A percentile compares a stretch with the other conserved stretches of the same genome.
These are phyloP conservation scores for Euclidia mi DNA, from an alignment of 2,888 invertebrate species.

Conservation along the genomic window DNA sequence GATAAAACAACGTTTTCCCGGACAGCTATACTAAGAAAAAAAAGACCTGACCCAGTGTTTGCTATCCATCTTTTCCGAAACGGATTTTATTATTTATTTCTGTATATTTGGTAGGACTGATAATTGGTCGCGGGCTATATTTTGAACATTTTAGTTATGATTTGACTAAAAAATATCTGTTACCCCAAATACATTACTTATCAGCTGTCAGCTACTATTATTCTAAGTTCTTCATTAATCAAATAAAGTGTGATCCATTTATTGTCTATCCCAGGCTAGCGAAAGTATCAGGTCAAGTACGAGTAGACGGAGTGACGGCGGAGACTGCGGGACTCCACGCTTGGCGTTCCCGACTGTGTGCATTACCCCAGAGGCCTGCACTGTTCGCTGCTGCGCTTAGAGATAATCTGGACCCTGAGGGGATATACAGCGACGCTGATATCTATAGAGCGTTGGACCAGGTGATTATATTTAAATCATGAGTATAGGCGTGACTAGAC, in stretches of 20 bases:
- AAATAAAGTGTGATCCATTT: background rate
- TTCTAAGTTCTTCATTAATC: no score
- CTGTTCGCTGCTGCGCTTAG: conserved; percentile 94
- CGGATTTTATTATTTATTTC: no score
- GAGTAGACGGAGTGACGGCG: conserved; percentile 82
- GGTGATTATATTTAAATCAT: conserved; percentile 63
- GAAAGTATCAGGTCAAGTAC: conserved; percentile 77
- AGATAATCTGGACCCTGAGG: conserved; percentile 94
- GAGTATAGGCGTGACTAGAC: background rate
- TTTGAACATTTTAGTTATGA: no score
- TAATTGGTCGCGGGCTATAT: no score
- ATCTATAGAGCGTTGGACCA: conserved; percentile 93
- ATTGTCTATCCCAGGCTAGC: conserved; percentile 77
- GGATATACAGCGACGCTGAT: conserved; percentile 90
- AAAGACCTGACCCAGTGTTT: no score
- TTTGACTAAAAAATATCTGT: no score
- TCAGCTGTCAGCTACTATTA: no score
- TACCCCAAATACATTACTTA: no score
- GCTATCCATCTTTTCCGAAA: no score
- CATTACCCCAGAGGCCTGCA: conserved; percentile 93
- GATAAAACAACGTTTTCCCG: no score
- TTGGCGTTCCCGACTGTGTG: conserved; percentile 89
- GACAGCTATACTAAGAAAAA: no score
- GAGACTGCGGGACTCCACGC: conserved; percentile 86
- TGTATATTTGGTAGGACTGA: no score